Evolutionary conservation across 2,888 invertebrate genomes (phyloP), one percentile per base, ranked within the genome.

Genomic region (Arge pagana): DNA sequence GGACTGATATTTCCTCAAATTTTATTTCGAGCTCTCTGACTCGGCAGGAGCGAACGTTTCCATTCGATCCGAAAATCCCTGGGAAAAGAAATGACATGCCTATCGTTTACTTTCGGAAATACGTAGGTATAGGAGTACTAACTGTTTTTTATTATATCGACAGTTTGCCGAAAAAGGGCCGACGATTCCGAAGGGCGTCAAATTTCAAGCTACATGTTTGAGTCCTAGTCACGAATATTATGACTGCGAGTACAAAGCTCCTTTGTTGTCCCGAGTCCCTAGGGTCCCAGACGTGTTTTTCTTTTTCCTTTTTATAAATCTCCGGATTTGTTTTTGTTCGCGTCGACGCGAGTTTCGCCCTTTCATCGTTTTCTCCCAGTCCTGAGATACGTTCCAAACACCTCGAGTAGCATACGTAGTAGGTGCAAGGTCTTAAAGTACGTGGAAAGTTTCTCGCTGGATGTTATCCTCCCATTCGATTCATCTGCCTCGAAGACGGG

Each of bases 221-320:
- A 18, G 16, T 13, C 15, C 11, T 10, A 13, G 42, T 41, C 50
- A 40, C 50, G 50, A 50, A 50, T 50, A 50, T 50, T 50, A 42
- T 42, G 50, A 50, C 50, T 50, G 40, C 30, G 41, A 7, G 16
- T 19, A 50, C 31, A 33, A 24, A 21, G 24, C 15, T 11, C 50
- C 21, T 48, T 35, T 19, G 42, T 35, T n/a, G n/a, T 11, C 19
- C 37, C 10, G 5, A 19, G 24, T 4, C 23, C 35, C 26, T 18
- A 10, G 16, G 13, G 23, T 13, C 16, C 18, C 10, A 5, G 11
- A 28, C 28, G 23, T 18, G 10, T 10, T 16, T 16, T 37, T 3
- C 37, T 3, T 16, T 10, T 16, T 13, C 19, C 5, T 42, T 50
- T 43, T 24, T 19, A 31, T 10, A 45, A 45, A 45, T 33, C 21